Evolutionary conservation across 1,140 invertebrate species (phyloP).

Genomic region (Bombus sibiricus): DNA sequence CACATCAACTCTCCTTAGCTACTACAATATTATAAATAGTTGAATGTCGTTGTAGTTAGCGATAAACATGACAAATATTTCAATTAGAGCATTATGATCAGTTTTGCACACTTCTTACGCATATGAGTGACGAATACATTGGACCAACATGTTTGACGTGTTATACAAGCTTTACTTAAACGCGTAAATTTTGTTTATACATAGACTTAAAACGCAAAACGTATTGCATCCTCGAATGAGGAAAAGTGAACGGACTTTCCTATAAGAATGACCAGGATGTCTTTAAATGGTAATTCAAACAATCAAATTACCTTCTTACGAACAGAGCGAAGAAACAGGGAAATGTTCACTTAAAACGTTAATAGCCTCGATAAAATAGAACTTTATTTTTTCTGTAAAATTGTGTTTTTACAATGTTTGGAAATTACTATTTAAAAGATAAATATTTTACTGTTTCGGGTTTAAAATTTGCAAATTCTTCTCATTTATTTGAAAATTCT

Average conservation of each 20-base stretch:
- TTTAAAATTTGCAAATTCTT: not conserved
- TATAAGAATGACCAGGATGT: no score
- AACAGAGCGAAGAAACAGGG: not conserved
- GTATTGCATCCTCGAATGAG: not conserved
- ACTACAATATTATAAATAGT: not conserved
- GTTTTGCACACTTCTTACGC: constrained; percentile 9
- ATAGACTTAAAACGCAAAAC: not conserved
- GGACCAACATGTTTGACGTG: not conserved
- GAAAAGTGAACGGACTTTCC: not conserved
- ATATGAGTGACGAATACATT: not conserved
- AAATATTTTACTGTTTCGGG: not conserved
- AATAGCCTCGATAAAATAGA: not conserved
- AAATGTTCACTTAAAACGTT: not conserved
- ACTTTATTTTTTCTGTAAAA: not conserved
- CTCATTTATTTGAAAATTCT: no score
- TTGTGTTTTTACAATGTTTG: not conserved
- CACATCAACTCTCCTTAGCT: not conserved
- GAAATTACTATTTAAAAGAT: not conserved
- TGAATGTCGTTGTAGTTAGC: not conserved
- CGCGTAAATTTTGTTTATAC: not conserved
- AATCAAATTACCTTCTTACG: not conserved
- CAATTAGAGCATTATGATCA: constrained; percentile 1
- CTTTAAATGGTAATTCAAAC: constrained; percentile 2
- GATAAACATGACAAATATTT: not conserved
- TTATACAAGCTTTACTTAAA: not conserved